These are phyloP conservation scores for Murina feae DNA, from an alignment of 2,113 vertebrate genomes.

Conservation along the genomic window DNA sequence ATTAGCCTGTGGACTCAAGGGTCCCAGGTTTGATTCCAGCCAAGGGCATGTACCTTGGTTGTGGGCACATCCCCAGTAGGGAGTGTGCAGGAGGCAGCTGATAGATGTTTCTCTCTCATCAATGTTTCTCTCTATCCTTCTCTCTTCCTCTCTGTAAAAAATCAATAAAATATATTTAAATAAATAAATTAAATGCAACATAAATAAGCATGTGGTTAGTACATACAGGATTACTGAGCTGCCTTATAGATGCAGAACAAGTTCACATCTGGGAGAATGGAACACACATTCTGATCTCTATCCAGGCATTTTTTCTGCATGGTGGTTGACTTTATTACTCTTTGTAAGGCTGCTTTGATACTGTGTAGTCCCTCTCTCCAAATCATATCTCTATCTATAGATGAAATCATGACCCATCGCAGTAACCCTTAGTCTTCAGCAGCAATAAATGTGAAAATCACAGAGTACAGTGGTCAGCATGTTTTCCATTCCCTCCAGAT, in stretches of 20 bases:
- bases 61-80: too few relatives aligned
- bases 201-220: not conserved
- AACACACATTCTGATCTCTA: not conserved
- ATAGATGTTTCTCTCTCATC: too few relatives aligned
- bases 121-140: too few relatives aligned
- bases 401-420: not conserved
- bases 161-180: too few relatives aligned
- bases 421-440: not conserved
- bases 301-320: not conserved
- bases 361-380: not conserved
- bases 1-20: too few relatives aligned
- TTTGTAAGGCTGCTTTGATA: not conserved
- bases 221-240: not conserved
- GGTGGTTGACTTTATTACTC: not conserved
- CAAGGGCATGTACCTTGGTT: too few relatives aligned
- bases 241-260: not conserved
- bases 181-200: slow-evolving; percentile 19
- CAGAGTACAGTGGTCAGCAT: not conserved
- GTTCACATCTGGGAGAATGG: not conserved
- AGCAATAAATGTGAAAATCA: not conserved
- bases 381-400: not conserved
- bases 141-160: too few relatives aligned
- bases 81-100: too few relatives aligned
- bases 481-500: not conserved
- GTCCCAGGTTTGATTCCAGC: too few relatives aligned